Conservation (phyloP, 2,888 invertebrate genomes). For the Oasisia sp. region DNA sequence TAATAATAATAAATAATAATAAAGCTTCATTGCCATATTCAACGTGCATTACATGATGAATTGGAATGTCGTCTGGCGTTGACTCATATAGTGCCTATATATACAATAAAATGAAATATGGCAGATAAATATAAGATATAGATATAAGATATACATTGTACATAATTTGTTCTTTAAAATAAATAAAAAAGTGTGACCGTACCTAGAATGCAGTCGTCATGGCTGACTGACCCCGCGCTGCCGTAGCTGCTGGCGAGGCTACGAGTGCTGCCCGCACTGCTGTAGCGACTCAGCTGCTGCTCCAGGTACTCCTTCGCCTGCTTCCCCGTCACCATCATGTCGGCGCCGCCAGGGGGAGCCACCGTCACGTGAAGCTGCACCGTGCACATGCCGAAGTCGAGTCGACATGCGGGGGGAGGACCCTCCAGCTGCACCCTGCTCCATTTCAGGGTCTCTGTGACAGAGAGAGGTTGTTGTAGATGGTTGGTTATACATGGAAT, state of each 20-base stretch:
- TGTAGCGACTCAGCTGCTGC: slow-evolving; percentile 48
- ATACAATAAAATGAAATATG: too few species aligned
- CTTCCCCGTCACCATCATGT: neutral
- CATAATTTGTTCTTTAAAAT: too few species aligned
- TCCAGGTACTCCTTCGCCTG: slow-evolving; percentile 55
- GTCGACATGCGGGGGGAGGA: slow-evolving; percentile 58
- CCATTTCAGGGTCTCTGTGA: slow-evolving; percentile 55
- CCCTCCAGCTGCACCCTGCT: slow-evolving; percentile 54
- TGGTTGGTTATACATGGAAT: neutral
- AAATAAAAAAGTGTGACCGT: neutral
- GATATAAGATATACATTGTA: too few species aligned
- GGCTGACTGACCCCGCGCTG: neutral
- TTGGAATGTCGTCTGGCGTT: too few species aligned
- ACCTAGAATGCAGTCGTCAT: slow-evolving; percentile 19
- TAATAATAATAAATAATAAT: neutral
- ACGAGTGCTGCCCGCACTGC: slow-evolving; percentile 34
- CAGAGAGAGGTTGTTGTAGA: neutral
- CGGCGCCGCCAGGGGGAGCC: neutral
- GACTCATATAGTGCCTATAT: too few species aligned
- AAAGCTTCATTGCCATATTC: too few species aligned
- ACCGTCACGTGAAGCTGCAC: slow-evolving; percentile 45
- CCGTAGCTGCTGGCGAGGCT: slow-evolving; percentile 28
- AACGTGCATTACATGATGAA: too few species aligned
- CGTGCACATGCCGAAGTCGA: slow-evolving; percentile 62
- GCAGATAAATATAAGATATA: too few species aligned